A percentile compares a stretch with the other conserved stretches of the same genome.
Evolutionary conservation across 2,113 vertebrate species (phyloP).

Genomic region (Hippocampus guttulatus): DNA sequence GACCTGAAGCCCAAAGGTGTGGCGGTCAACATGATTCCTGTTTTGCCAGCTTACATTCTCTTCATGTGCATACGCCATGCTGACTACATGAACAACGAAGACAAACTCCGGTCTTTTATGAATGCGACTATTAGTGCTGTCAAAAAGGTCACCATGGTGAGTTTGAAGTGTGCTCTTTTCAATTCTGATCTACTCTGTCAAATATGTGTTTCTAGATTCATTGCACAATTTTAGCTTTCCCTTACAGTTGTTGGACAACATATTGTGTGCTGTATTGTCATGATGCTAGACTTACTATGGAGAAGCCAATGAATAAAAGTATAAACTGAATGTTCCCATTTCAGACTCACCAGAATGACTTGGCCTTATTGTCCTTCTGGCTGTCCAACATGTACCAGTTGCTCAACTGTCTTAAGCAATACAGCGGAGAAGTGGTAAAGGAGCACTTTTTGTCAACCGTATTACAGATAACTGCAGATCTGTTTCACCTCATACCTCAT

Average conservation of each 20-base stretch:
- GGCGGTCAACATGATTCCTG: constrained; percentile 89
- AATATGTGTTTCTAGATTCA: background rate
- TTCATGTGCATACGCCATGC: constrained; percentile 93
- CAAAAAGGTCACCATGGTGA: constrained; percentile 85
- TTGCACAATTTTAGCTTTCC: too few relatives aligned
- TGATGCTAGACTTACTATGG: background rate
- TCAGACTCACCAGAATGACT: constrained; percentile 83
- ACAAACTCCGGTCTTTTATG: constrained; percentile 90
- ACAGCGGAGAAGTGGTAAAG: constrained; percentile 94
- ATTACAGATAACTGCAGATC: background rate
- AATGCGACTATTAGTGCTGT: constrained; percentile 76
- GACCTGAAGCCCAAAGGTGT: constrained; percentile 91
- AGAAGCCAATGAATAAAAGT: background rate
- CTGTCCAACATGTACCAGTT: constrained; percentile 88
- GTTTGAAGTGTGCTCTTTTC: constrained; percentile 6
- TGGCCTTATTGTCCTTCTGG: constrained; percentile 93
- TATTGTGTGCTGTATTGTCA: too few relatives aligned
- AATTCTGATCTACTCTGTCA: background rate
- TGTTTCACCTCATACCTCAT: background rate
- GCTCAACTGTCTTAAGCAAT: constrained; percentile 95
- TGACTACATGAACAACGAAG: constrained; percentile 84
- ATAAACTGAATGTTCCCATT: constrained; percentile 25
- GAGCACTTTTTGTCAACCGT: background rate
- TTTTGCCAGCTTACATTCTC: constrained; percentile 84
- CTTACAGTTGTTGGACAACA: too few relatives aligned